A percentile compares a stretch with the other conserved stretches of the same genome.
Conservation (phyloP, 2,113 vertebrate genomes). For the Cyprinodon tularosa region DNA sequence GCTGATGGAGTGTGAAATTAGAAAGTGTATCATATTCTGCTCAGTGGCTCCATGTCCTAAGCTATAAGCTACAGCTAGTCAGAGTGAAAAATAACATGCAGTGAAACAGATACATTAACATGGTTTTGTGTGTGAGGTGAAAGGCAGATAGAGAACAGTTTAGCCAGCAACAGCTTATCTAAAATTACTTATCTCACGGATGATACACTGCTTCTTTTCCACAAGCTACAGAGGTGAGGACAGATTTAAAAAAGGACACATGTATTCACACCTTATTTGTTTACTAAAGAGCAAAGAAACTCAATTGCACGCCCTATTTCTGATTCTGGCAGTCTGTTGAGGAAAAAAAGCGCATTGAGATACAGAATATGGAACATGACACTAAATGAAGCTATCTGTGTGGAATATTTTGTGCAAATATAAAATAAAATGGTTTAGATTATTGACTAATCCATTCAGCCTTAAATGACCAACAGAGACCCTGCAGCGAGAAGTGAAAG, state of each 20-base stretch:
- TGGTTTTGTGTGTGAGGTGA: constrained; percentile 39
- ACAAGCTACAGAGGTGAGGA: constrained; percentile 37
- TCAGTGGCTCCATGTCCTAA: constrained; percentile 74
- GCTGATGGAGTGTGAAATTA: constrained; percentile 81
- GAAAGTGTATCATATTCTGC: constrained; percentile 81
- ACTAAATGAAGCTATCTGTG: not conserved
- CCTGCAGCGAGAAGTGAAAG: too few species aligned
- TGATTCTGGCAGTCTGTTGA: constrained; percentile 40
- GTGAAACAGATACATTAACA: constrained; percentile 77
- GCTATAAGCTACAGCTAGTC: constrained; percentile 77
- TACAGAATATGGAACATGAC: not conserved
- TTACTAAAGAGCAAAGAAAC: constrained; percentile 35
- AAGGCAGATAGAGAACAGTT: constrained; percentile 55
- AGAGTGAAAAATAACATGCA: constrained; percentile 78
- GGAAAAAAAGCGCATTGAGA: constrained; percentile 17
- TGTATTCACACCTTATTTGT: constrained; percentile 27
- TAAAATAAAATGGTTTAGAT: not conserved
- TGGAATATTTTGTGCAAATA: too few species aligned
- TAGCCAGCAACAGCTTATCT: constrained; percentile 65
- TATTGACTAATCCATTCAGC: not conserved
- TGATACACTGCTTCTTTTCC: constrained; percentile 53
- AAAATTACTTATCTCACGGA: constrained; percentile 70
- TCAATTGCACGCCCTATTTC: constrained; percentile 34
- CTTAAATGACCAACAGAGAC: too few species aligned
- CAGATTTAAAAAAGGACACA: constrained; percentile 46